Conservation (phyloP, 2,113 vertebrate genomes). For the Oxygymnocypris stewartii region DNA sequence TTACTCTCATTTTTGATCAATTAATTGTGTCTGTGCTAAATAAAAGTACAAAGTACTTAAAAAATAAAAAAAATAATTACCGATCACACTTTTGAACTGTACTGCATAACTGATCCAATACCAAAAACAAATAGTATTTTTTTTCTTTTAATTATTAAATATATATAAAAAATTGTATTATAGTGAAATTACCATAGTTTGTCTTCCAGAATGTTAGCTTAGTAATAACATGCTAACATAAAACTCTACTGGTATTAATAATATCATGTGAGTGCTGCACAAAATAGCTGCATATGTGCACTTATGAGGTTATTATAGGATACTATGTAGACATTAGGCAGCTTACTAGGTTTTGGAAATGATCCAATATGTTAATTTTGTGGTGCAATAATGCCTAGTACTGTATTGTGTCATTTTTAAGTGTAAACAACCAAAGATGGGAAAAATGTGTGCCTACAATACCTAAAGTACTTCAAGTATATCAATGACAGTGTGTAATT, state of each 20-base stretch:
- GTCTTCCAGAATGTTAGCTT: background rate
- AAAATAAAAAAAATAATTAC: too few species aligned
- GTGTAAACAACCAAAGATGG: background rate
- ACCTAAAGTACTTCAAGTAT: background rate
- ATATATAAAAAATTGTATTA: background rate
- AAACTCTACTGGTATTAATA: background rate
- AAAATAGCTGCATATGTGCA: background rate
- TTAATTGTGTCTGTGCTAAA: background rate
- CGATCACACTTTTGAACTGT: too few species aligned
- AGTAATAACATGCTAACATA: background rate
- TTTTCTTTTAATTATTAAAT: too few species aligned
- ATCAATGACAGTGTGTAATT: slow-evolving; percentile 21
- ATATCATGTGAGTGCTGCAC: background rate
- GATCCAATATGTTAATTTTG: slow-evolving; percentile 5
- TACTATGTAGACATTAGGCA: background rate
- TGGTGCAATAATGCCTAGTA: background rate
- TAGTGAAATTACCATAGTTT: background rate
- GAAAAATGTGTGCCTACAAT: slow-evolving; percentile 4
- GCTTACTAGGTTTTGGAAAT: background rate
- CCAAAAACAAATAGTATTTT: background rate
- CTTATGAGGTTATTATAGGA: background rate
- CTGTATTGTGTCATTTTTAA: background rate
- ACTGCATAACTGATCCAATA: background rate
- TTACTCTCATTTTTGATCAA: background rate
- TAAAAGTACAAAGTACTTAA: background rate